These are phyloP conservation scores for Tinea semifulvella DNA, from an alignment of 2,888 invertebrate genomes.

Conservation along the genomic window DNA sequence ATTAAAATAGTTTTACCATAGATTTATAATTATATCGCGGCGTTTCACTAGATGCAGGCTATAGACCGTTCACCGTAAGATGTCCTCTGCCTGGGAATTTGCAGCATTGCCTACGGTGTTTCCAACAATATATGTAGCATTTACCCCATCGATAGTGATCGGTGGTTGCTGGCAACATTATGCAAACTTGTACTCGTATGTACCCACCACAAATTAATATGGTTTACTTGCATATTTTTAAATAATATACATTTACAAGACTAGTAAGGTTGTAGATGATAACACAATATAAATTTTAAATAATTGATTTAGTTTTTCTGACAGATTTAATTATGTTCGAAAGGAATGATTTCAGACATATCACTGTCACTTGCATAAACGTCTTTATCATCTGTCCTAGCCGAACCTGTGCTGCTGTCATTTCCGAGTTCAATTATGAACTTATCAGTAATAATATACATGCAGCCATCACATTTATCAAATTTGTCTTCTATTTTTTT, in stretches of 20 bases:
- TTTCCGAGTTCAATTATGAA: conserved; percentile 7
- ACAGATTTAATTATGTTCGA: not conserved
- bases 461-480: not conserved
- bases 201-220: conserved; percentile 6
- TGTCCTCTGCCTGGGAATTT: conserved; percentile 11
- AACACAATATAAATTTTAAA: not conserved
- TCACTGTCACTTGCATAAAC: conserved; percentile 9
- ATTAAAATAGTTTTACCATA: no score
- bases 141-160: conserved; percentile 2
- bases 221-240: not conserved
- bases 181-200: not conserved
- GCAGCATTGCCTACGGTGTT: conserved; percentile 7
- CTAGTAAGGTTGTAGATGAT: not conserved
- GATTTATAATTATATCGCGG: no score
- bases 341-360: conserved; percentile 12
- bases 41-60: no score
- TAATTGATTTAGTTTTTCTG: not conserved
- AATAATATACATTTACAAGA: not conserved
- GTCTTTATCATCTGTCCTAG: conserved; percentile 7
- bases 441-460: not conserved
- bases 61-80: not conserved
- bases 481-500: conserved; percentile 6
- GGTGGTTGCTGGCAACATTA: not conserved
- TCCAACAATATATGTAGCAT: conserved; percentile 6
- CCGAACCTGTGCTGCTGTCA: conserved; percentile 4